A percentile compares a stretch with the other conserved stretches of the same genome.
Evolutionary conservation across 2,113 vertebrate species (phyloP).

Genomic region (Lasiurus borealis): DNA sequence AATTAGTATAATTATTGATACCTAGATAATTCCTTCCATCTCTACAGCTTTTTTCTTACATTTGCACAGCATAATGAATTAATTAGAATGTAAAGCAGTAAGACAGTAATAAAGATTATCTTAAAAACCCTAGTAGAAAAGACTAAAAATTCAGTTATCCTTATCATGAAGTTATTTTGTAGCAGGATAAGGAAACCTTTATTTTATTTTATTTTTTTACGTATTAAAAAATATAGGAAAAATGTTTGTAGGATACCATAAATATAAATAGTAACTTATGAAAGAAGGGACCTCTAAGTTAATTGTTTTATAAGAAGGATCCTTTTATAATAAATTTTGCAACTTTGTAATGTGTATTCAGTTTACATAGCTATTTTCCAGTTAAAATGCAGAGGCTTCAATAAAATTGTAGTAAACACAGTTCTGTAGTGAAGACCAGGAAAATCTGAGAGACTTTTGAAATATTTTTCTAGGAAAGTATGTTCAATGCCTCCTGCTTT

Average conservation of each 20-base stretch:
- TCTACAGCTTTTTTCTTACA: neutral
- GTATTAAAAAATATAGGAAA: slow-evolving; percentile 23
- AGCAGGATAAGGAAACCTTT: slow-evolving; percentile 6
- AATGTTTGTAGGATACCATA: slow-evolving; percentile 35
- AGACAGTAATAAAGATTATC: slow-evolving; percentile 42
- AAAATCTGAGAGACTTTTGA: slow-evolving; percentile 72
- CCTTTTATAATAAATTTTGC: neutral
- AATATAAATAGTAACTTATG: slow-evolving; percentile 24
- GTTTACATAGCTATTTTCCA: slow-evolving; percentile 34
- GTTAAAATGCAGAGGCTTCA: neutral
- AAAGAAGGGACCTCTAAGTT: slow-evolving; percentile 6
- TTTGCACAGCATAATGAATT: slow-evolving; percentile 29
- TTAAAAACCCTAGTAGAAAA: slow-evolving; percentile 5
- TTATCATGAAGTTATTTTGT: slow-evolving; percentile 41
- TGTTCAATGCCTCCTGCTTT: slow-evolving; percentile 47
- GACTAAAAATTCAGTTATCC: slow-evolving; percentile 35
- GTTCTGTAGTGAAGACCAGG: slow-evolving; percentile 4
- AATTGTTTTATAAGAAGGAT: slow-evolving; percentile 21
- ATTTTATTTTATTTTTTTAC: neutral
- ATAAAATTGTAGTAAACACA: slow-evolving; percentile 53
- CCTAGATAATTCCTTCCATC: neutral
- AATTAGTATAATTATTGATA: neutral
- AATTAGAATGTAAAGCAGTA: slow-evolving; percentile 43
- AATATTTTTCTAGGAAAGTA: slow-evolving; percentile 80
- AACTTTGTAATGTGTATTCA: slow-evolving; percentile 8